Percentiles rank a stretch among this genome's conserved stretches.
Conservation (phyloP, 2,888 invertebrate genomes). For the Muscina levida region DNA sequence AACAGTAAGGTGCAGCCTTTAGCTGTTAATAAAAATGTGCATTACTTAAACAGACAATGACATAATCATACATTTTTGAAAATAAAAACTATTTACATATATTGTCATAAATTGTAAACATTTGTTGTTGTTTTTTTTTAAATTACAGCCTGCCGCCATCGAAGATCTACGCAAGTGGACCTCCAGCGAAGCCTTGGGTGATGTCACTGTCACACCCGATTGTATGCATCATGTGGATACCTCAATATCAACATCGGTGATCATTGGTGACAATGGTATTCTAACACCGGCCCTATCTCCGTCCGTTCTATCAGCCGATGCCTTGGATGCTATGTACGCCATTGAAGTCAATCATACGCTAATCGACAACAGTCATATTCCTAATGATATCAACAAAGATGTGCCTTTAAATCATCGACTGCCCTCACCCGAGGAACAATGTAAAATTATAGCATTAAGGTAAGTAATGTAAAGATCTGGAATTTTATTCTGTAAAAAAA, state of each 20-base stretch:
- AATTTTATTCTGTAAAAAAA: no score
- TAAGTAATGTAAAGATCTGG: conserved; percentile 78
- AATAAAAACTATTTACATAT: no score
- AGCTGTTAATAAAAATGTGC: not conserved
- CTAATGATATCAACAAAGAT: conserved; percentile 79
- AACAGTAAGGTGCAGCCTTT: not conserved
- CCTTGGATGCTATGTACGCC: conserved; percentile 77
- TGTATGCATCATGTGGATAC: conserved; percentile 84
- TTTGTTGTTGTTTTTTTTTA: conserved; percentile 5
- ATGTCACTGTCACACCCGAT: conserved; percentile 89
- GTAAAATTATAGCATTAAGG: conserved; percentile 90
- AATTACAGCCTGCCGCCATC: conserved; percentile 88
- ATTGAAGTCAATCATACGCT: conserved; percentile 74
- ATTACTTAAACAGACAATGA: not conserved
- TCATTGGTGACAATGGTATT: conserved; percentile 78
- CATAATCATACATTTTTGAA: no score
- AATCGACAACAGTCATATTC: conserved; percentile 75
- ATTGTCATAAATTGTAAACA: not conserved
- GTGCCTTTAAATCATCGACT: conserved; percentile 90
- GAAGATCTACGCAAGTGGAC: conserved; percentile 92
- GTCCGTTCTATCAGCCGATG: conserved; percentile 79
- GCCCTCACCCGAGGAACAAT: conserved; percentile 93
- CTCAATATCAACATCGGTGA: conserved; percentile 81
- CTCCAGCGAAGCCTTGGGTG: conserved; percentile 85
- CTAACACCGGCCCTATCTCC: conserved; percentile 78